Percentiles rank a stretch among this genome's conserved stretches.
Evolutionary conservation across 1,140 invertebrate genomes (phyloP).

Genomic region (Ooceraea biroi): DNA sequence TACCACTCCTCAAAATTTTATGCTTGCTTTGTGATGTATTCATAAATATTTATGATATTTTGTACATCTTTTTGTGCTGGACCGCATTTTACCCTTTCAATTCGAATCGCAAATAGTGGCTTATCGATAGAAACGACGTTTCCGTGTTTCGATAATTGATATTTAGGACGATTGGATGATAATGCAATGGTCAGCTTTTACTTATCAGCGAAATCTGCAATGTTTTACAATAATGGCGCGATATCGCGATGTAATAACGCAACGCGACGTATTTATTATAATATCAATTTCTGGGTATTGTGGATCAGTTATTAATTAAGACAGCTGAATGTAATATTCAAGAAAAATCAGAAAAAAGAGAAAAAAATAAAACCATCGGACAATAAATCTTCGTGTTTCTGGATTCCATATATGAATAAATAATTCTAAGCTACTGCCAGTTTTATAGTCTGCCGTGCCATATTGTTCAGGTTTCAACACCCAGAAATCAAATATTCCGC

Average conservation of each 20-base stretch:
- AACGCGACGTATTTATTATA: neutral
- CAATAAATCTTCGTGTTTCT: neutral
- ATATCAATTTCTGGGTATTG: neutral
- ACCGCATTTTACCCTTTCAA: no score
- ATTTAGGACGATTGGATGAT: constrained; percentile 36
- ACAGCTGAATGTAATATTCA: neutral
- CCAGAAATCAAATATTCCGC: constrained; percentile 25
- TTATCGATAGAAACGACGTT: constrained; percentile 1
- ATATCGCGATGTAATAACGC: constrained; percentile 10
- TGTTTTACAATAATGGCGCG: neutral
- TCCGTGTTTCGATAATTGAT: constrained; percentile 31
- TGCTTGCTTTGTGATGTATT: no score
- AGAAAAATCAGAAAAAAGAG: neutral
- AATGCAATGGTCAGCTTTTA: neutral
- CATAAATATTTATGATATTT: neutral
- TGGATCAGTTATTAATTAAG: neutral
- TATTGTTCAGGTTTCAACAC: neutral
- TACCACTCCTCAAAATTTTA: no score
- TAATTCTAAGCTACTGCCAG: no score
- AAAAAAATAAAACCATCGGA: neutral
- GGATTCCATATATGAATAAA: no score
- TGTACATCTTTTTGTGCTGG: neutral
- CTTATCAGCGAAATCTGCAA: constrained; percentile 13
- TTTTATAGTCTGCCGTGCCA: no score
- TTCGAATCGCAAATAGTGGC: constrained; percentile 8